Evolutionary conservation across 2,888 invertebrate genomes (phyloP), one percentile per base, ranked within the genome.

Genomic region (Plagiodera versicolora): DNA sequence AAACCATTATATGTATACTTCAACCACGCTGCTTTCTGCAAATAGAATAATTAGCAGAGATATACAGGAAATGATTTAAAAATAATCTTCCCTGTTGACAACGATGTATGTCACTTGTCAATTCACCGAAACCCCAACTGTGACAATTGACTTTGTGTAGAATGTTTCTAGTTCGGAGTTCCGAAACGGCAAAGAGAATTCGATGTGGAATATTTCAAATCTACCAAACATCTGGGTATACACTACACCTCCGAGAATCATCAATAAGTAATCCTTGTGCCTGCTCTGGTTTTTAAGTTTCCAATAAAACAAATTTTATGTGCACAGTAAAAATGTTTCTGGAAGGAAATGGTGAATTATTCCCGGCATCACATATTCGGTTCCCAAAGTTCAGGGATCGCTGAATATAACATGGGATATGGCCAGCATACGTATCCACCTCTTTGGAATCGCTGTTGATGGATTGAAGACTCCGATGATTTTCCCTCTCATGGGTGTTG

Each of bases 1-100:
- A 57, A 56, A 57, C 53, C 57, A 61, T 48, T 48, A 57, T 39
- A n/a, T n/a, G n/a, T n/a, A 39, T 14, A 32, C 32, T 32, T 32
- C 32, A 32, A 44, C 30, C 28, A 50, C 32, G 47, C 45, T 52
- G 47, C 46, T 24, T 47, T 55, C 60, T 56, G 46, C 32, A 52
- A n/a, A 39, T 39, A 14, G 39, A 39, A 20, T 53, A 44, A 45
- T 53, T 53, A 35, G 52, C 39, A 11, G 3, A 39, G 19, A 39
- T 39, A 24, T 19, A 45, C 19, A n/a, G 45, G 20, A 6, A 24
- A 24, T 5, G 6, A 24, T 5, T 24, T 3, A 24, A 24, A 24
- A 24, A n/a, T n/a, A n/a, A n/a, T n/a, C n/a, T n/a, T n/a, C n/a
- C n/a, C n/a, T n/a, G n/a, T n/a, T n/a, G n/a, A n/a, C n/a, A n/a